Evolutionary conservation across 2,113 vertebrate genomes (phyloP).

Genomic region (Brachyhypopomus occidentalis): DNA sequence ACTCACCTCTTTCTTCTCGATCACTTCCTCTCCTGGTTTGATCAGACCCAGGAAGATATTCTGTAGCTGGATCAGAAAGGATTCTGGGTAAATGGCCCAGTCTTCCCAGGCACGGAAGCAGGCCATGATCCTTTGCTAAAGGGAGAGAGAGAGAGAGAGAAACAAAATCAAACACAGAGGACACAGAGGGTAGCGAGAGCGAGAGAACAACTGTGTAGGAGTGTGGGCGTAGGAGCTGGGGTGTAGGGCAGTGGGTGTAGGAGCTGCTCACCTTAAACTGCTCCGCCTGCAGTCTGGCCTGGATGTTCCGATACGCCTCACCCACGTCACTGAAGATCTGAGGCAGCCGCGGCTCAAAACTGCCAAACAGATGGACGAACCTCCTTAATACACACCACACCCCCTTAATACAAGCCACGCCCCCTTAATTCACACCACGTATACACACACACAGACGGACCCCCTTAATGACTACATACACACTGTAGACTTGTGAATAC

Average conservation of each 20-base stretch:
- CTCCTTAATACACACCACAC: background rate
- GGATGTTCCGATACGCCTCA: conserved; percentile 75
- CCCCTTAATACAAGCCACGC: no score
- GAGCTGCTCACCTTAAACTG: conserved; percentile 75
- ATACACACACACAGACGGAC: no score
- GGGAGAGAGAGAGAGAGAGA: conserved; percentile 6
- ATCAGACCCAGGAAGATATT: conserved; percentile 79
- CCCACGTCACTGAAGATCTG: conserved; percentile 79
- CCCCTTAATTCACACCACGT: no score
- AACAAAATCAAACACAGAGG: background rate
- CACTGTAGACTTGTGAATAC: no score
- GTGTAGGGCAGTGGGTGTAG: no score
- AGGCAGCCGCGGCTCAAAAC: conserved; percentile 77
- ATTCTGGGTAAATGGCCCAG: conserved; percentile 80
- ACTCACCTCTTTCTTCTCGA: conserved; percentile 66
- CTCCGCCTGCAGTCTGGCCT: conserved; percentile 79
- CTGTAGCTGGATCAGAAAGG: conserved; percentile 79
- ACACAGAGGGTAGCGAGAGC: background rate
- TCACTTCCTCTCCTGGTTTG: conserved; percentile 70
- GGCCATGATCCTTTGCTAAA: conserved; percentile 77
- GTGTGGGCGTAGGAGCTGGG: no score
- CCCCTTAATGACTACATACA: no score
- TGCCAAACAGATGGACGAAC: conserved; percentile 50
- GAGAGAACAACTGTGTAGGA: background rate
- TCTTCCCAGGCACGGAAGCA: conserved; percentile 83